Evolutionary conservation across 2,888 invertebrate genomes (phyloP).

Genomic region (Cosmia pyralina): DNA sequence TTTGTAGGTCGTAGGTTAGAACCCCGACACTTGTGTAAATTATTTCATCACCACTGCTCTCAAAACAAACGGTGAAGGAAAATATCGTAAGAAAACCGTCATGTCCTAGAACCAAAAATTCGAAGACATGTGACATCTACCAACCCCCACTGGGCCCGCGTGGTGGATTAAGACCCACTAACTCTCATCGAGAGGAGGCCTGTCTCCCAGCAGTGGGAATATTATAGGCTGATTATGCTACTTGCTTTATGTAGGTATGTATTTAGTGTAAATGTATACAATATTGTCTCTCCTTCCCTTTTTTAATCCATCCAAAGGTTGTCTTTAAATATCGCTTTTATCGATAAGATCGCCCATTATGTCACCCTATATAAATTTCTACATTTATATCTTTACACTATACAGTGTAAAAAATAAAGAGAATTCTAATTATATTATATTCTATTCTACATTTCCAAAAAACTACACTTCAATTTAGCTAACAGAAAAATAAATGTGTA

Average conservation of each 20-base stretch:
- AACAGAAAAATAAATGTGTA: slow-evolving; percentile 11
- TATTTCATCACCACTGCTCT: too few relatives aligned
- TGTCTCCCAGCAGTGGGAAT: too few relatives aligned
- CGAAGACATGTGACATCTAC: too few relatives aligned
- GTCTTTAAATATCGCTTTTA: background rate
- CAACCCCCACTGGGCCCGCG: too few relatives aligned
- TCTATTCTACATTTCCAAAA: background rate
- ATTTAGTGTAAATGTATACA: background rate
- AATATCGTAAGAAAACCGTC: too few relatives aligned
- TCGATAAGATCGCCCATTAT: background rate
- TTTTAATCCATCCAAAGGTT: background rate
- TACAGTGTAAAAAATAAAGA: background rate
- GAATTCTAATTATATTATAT: background rate
- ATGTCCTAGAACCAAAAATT: too few relatives aligned
- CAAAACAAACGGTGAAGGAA: too few relatives aligned
- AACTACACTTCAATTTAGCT: slow-evolving; percentile 1
- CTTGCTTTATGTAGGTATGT: background rate
- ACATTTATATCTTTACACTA: background rate
- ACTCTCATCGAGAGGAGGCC: too few relatives aligned
- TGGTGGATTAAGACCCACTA: too few relatives aligned
- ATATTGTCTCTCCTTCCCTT: background rate
- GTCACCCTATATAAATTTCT: background rate
- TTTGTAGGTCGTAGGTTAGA: too few relatives aligned
- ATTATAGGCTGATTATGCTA: too few relatives aligned
- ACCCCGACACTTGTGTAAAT: too few relatives aligned